Conservation (phyloP, 2,888 invertebrate genomes). For the Mayetiola destructor region DNA sequence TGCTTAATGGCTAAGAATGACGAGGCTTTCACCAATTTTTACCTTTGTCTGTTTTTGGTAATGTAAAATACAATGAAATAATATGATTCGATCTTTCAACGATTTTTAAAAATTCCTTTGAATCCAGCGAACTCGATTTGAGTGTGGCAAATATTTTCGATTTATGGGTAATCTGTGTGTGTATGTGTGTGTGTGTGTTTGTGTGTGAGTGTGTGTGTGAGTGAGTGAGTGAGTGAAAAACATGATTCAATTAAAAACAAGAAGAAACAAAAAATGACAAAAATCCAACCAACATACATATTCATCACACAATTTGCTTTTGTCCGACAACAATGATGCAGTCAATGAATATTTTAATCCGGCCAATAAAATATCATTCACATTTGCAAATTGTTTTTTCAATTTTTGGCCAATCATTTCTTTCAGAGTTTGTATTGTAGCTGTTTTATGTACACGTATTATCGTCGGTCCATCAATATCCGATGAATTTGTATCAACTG, state of each 20-base stretch:
- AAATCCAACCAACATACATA: not conserved
- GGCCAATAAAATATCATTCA: slow-evolving; percentile 35
- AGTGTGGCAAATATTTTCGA: not conserved
- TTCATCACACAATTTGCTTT: slow-evolving; percentile 31
- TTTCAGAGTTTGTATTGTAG: slow-evolving; percentile 44
- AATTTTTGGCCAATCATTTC: slow-evolving; percentile 39
- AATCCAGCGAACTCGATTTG: not conserved
- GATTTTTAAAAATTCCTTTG: not conserved
- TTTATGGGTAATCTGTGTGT: not conserved
- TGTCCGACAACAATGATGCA: slow-evolving; percentile 32
- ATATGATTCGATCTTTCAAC: slow-evolving; percentile 31
- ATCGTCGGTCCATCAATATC: slow-evolving; percentile 46
- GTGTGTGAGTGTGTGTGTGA: too few relatives aligned
- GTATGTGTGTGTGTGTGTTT: not conserved
- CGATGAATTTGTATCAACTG: slow-evolving; percentile 44
- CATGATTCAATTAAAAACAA: not conserved
- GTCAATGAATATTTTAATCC: slow-evolving; percentile 34
- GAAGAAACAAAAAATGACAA: not conserved
- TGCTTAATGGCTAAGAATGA: not conserved
- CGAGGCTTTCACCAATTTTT: slow-evolving; percentile 23
- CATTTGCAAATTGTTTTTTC: slow-evolving; percentile 29
- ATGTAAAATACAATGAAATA: slow-evolving; percentile 44
- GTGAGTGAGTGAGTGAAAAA: not conserved
- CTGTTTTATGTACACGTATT: slow-evolving; percentile 43
- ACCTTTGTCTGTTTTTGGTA: slow-evolving; percentile 49